Conservation (phyloP, 2,888 invertebrate genomes). For the Prenolepis imparis region DNA sequence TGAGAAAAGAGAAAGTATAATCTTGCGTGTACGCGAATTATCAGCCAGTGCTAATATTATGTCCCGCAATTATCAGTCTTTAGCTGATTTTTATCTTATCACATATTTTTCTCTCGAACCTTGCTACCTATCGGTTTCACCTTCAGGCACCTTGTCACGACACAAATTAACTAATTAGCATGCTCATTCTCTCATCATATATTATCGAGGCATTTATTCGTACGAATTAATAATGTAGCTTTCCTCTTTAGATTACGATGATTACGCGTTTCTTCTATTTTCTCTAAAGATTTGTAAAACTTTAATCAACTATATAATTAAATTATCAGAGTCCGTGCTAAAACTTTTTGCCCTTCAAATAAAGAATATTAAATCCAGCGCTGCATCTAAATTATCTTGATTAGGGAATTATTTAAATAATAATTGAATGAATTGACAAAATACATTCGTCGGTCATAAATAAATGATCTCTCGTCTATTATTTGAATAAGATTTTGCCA, state of each 20-base stretch:
- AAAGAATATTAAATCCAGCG: background rate
- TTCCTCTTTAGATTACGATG: background rate
- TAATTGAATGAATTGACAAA: background rate
- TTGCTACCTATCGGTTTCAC: conserved; percentile 52
- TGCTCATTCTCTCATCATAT: background rate
- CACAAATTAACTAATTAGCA: conserved; percentile 58
- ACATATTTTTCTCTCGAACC: conserved; percentile 51
- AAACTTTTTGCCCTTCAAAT: background rate
- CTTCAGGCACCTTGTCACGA: conserved; percentile 22
- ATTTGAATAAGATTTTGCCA: background rate
- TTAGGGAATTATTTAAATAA: background rate
- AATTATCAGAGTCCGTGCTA: background rate
- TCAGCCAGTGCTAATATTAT: conserved; percentile 75
- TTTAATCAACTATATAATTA: background rate
- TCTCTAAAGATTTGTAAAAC: background rate
- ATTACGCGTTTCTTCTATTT: background rate
- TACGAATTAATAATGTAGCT: background rate
- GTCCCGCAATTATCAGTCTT: conserved; percentile 66
- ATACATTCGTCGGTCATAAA: background rate
- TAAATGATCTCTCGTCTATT: background rate
- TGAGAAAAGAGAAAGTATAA: conserved; percentile 11
- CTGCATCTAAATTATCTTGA: background rate
- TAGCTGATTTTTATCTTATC: conserved; percentile 66
- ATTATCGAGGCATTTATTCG: background rate
- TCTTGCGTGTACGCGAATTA: conserved; percentile 56